A percentile compares a stretch with the other conserved stretches of the same genome.
phyloP scores from a whole-genome alignment of 2,113 vertebrate species.

The Crotalus helleri region DNA sequence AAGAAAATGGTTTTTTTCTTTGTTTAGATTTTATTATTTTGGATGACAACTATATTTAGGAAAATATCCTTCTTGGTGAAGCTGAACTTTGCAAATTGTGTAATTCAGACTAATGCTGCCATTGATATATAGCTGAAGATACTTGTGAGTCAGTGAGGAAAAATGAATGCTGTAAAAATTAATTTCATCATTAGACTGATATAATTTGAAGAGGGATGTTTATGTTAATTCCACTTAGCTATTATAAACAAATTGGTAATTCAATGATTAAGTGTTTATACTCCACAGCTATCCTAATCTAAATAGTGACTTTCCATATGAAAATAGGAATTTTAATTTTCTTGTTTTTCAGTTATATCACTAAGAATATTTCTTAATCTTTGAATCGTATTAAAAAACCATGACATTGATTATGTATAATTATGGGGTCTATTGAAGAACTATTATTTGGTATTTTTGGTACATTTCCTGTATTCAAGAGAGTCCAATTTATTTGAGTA shows the following conservation, averaged over 20 bases:
- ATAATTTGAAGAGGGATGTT: neutral
- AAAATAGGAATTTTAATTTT: neutral
- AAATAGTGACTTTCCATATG: neutral
- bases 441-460: neutral
- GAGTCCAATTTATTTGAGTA: neutral
- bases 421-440: neutral
- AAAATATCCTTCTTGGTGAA: neutral
- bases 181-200: neutral
- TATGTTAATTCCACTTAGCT: neutral
- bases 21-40: neutral
- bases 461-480: neutral
- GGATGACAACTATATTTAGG: neutral
- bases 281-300: neutral
- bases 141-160: neutral
- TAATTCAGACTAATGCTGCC: neutral
- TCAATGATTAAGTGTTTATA: neutral
- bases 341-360: neutral
- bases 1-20: neutral
- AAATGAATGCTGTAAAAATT: neutral
- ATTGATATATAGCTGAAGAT: neutral
- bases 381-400: neutral
- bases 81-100: neutral
- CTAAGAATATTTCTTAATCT: neutral
- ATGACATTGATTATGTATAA: neutral
- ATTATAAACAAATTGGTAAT: neutral